A percentile compares a stretch with the other conserved stretches of the same genome.
Conservation (phyloP, 2,888 invertebrate species). For the Gandaritis pyraliata region DNA sequence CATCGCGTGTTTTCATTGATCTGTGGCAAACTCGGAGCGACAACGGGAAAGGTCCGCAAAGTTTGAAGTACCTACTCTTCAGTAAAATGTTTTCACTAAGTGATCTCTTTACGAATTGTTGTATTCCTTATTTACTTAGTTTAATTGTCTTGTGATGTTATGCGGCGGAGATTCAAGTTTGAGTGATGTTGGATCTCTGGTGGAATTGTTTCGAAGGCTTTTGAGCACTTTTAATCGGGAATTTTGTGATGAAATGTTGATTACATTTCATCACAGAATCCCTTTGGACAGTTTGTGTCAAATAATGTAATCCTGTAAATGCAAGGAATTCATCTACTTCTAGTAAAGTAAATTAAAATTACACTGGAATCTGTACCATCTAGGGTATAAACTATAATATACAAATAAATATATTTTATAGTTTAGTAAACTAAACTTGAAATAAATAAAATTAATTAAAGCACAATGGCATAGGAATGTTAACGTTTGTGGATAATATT, state of each 20-base stretch:
- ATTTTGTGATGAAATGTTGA: conserved; percentile 32
- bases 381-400: too few species aligned
- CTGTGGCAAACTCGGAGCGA: conserved; percentile 58
- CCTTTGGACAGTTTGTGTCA: conserved; percentile 7
- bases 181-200: conserved; percentile 34
- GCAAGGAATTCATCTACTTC: too few species aligned
- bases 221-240: conserved; percentile 31
- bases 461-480: too few species aligned
- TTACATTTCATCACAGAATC: background rate
- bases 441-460: too few species aligned
- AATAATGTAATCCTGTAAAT: background rate
- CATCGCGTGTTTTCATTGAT: conserved; percentile 16
- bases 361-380: too few species aligned
- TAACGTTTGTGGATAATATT: too few species aligned
- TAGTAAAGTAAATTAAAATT: too few species aligned
- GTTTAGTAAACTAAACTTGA: too few species aligned
- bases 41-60: conserved; percentile 62
- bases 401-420: too few species aligned
- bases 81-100: conserved; percentile 68
- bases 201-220: conserved; percentile 32
- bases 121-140: conserved; percentile 61
- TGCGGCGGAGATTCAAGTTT: conserved; percentile 39
- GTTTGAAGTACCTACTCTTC: conserved; percentile 73
- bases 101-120: conserved; percentile 66
- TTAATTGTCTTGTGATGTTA: conserved; percentile 56